Evolutionary conservation across 2,888 invertebrate species (phyloP).

Genomic region (Mesoligia furuncula): DNA sequence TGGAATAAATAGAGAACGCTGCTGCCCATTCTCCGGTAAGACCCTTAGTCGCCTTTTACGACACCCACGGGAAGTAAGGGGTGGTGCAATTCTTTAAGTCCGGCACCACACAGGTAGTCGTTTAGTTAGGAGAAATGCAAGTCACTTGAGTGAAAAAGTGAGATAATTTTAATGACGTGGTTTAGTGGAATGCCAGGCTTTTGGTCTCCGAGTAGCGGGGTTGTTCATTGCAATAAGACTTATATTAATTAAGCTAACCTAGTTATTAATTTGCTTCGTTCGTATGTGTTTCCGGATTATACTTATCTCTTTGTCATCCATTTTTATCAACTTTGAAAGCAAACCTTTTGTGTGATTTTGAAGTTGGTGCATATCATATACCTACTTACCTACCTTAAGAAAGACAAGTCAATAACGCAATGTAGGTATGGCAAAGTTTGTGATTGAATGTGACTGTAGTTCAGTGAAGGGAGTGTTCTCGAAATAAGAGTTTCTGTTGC

Average conservation of each 20-base stretch:
- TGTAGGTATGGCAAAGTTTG: background rate
- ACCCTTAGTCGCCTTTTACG: too few species aligned
- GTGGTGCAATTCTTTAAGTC: too few species aligned
- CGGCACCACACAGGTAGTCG: too few species aligned
- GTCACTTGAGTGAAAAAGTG: constrained; percentile 46
- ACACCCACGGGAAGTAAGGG: too few species aligned
- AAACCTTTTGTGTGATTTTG: background rate
- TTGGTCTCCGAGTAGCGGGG: constrained; percentile 15
- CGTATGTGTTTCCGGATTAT: background rate
- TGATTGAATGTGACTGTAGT: background rate
- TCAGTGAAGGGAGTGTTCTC: background rate
- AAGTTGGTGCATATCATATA: background rate
- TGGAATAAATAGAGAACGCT: too few species aligned
- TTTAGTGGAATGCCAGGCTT: constrained; percentile 20
- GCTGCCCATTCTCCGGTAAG: too few species aligned
- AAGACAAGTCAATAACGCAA: background rate
- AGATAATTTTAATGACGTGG: constrained; percentile 51
- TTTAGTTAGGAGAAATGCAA: constrained; percentile 53
- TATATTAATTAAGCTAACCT: too few species aligned
- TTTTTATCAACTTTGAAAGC: background rate
- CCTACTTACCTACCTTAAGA: background rate
- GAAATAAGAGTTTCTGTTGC: background rate
- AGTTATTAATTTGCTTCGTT: background rate
- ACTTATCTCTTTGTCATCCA: background rate
- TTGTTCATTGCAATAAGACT: constrained; percentile 20